Base-by-base conservation (phyloP, 2,113 vertebrate genomes). In the Potamarius usumacintae region DNA sequence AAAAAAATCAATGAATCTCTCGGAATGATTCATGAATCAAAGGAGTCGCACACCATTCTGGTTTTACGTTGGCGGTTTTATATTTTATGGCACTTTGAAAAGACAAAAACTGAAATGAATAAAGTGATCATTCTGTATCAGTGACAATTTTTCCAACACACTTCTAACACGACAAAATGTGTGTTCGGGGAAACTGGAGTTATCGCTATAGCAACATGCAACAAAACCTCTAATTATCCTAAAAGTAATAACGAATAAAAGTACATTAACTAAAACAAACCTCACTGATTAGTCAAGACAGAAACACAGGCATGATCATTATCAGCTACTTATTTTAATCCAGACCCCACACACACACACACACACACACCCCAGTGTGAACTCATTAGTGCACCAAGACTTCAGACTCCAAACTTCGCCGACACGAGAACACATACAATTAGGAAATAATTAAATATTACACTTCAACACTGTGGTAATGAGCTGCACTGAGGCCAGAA, bases 291-390 rank as follows among this genome's bases (percentile, higher is more conserved):
- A 77, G 9, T n/a, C 4, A 22, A 52, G 74, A 52, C 9, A 25
- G 30, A 52, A 77, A 77, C 74, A 52, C 74, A 52, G 48, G 1
- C 74, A 77, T 14, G 48, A 48, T n/a, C n/a, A 77, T 77, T 77
- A 77, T n/a, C 74, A 77, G 11, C 11, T 77, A 53, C 74, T 77
- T 25, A 52, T 77, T n/a, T 76, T 42, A 72, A 72, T 42, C 71
- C 71, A 71, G 42, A 11, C 34, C 42, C 5, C 3, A 0, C 62
- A 0, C 22, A 12, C 63, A 10, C 63, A 10, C 58, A 78, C 52
- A 48, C 34, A 74, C 72, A 76, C 18, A 50, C 52, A 10, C 52
- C 10, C 12, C 50, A n/a, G 22, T 25, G 8, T n/a, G 50, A 77
- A 5, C 72, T 77, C 48, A 77, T 77, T 77, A 77, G 1, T 77